Conservation (phyloP, 2,888 invertebrate species). For the Sthenelais limicola region DNA sequence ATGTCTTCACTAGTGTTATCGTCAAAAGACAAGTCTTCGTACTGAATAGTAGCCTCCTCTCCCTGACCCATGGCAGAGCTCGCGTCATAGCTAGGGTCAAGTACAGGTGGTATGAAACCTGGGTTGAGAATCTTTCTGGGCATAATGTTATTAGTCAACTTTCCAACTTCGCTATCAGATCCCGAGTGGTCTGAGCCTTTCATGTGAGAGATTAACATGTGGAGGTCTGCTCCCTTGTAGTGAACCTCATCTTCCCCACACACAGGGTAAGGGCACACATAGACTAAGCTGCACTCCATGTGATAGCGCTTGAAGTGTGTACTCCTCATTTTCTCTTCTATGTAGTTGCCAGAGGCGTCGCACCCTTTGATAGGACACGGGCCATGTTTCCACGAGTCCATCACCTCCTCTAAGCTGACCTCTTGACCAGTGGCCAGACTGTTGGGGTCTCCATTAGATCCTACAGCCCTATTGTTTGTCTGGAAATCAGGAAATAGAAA, state of each 20-base stretch:
- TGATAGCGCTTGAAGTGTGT: neutral
- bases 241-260: neutral
- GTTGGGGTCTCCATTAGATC: too few relatives aligned
- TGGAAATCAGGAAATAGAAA: too few relatives aligned
- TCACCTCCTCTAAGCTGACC: neutral
- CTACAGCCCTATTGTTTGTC: too few relatives aligned
- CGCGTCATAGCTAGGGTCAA: too few relatives aligned
- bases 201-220: neutral
- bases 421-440: too few relatives aligned
- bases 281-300: neutral
- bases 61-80: too few relatives aligned
- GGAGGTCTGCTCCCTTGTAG: neutral
- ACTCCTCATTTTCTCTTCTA: neutral
- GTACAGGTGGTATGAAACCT: neutral
- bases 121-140: neutral
- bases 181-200: neutral
- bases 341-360: neutral
- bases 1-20: constrained; percentile 5
- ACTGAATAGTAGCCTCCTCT: neutral
- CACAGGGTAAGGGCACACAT: neutral
- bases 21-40: neutral
- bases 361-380: neutral
- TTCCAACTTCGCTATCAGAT: neutral
- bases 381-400: neutral
- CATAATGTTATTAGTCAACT: neutral